phyloP scores from a whole-genome alignment of 2,888 invertebrate species.

The Troides helena region DNA sequence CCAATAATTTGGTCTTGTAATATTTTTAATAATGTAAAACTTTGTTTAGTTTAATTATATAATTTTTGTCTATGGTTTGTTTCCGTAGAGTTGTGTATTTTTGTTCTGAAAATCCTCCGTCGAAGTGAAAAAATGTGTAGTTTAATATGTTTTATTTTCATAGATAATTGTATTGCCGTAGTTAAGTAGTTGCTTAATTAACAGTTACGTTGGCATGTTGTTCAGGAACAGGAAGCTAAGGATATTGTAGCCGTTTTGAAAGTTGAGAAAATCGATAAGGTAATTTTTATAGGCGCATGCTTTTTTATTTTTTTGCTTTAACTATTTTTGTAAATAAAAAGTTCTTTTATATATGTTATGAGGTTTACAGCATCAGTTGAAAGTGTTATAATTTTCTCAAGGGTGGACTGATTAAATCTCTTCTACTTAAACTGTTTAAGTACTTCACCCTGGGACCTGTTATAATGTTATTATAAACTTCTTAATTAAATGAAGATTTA shows the following conservation, averaged over 20 bases:
- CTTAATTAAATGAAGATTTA: no score
- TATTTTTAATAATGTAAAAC: background rate
- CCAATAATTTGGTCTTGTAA: background rate
- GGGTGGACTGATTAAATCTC: no score
- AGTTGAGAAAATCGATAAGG: conserved; percentile 78
- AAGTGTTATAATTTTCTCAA: no score
- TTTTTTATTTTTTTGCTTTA: conserved; percentile 29
- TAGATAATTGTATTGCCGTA: conserved; percentile 26
- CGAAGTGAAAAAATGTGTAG: no score
- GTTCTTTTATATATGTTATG: no score
- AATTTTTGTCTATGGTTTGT: conserved; percentile 8
- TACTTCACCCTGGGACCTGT: no score
- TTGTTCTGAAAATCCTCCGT: no score
- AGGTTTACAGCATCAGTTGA: no score
- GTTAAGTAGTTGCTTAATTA: conserved; percentile 58
- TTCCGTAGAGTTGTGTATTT: background rate
- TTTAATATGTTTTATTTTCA: conserved; percentile 10
- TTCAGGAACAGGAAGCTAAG: conserved; percentile 74
- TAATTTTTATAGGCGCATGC: conserved; percentile 46
- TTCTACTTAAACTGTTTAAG: no score
- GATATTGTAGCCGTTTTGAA: conserved; percentile 79
- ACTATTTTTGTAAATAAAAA: background rate
- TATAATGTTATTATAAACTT: no score
- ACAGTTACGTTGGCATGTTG: conserved; percentile 60
- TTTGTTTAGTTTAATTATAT: conserved; percentile 3